Evolutionary conservation across 2,888 invertebrate species (phyloP), one percentile per base, ranked within the genome.

Genomic region (Stenotaenia linearis): DNA sequence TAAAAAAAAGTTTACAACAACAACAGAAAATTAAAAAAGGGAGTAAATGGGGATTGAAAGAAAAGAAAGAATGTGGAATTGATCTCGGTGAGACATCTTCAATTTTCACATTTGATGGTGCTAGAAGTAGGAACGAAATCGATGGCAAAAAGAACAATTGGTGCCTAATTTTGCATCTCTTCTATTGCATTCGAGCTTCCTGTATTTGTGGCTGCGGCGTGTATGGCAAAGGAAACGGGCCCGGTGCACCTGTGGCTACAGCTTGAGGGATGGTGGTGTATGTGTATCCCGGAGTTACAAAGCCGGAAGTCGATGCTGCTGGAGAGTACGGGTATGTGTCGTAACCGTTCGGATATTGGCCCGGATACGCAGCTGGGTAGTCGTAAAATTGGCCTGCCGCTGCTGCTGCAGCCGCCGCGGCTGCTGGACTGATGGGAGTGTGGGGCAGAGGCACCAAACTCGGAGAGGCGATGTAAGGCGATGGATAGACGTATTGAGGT

Each of bases 401-500:
- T 25, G 80, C 80, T 90, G 93, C 93, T 12, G 92, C 92, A 61
- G 92, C 92, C 1, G 92, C 92, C 3, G 92, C 92, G 0, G 91
- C 92, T 23, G 69, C 69, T 15, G 91, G 92, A 32, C 88, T 87
- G 35, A 79, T 79, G 89, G 87, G 81, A 91, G 91, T 83, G 91
- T 83, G 82, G n/a, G 82, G 83, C 69, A 81, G 87, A 83, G 91
- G 91, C 83, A 93, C 90, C 83, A 92, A 86, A 76, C 91, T 91
- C 77, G 90, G 89, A 87, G 87, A 79, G 40, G 90, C 85, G 84
- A 91, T 86, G 85, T 91, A 91, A 7, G 93, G 92, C 84, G 92
- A 91, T 83, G 92, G 91, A 85, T 92, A 91, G 86, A 93, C 89
- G 87, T 93, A 93, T 83, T 93, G 91, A 77, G 92, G 92, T 81